Evolutionary conservation across 2,113 vertebrate genomes (phyloP), one percentile per base, ranked within the genome.

Genomic region (Daubentonia madagascariensis): DNA sequence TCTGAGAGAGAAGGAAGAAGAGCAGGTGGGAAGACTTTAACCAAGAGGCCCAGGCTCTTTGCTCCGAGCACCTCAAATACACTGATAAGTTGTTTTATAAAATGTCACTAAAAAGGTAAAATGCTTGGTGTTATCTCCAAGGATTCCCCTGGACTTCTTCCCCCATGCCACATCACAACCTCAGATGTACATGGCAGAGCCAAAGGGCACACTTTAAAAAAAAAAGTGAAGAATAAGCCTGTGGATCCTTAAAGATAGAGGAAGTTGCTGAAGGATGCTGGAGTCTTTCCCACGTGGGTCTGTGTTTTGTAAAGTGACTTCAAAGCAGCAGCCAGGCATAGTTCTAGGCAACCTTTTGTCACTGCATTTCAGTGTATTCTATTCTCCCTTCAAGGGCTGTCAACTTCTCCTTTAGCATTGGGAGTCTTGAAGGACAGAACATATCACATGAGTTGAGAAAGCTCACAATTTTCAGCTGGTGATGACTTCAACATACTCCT

Each of bases 381-480:
- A 99, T 99, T 98, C 99, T 99, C 97, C 99, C 98, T 97, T 99
- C 99, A 98, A 99, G 93, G 14, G 99, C 99, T 2, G 99, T 99
- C 96, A 99, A 97, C 97, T 99, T 99, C 98, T 99, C 99, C 63
- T 99, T 99, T 70, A 99, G 98, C 1, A 99, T 99, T 43, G 99
- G 99, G 98, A 99, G 93, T 35, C 99, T 99, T n/a, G 99, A 99
- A 80, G 99, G 99, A 98, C 99, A 99, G 43, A 99, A 99, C 99
- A 99, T 99, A 99, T 99, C 99, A 79, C 99, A 99, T 0, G 99
- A 99, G 96, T 99, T 99, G 17, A 99, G 98, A 94, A 99, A 99
- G 96, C 99, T 99, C 6, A 99, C 99, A 65, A 99, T 99, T 98
- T 99, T 99, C 97, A 99, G 98, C 99, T 99, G 30, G 99, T 99